Evolutionary conservation across 2,113 vertebrate genomes (phyloP).

Genomic region (Myotis lucifugus): DNA sequence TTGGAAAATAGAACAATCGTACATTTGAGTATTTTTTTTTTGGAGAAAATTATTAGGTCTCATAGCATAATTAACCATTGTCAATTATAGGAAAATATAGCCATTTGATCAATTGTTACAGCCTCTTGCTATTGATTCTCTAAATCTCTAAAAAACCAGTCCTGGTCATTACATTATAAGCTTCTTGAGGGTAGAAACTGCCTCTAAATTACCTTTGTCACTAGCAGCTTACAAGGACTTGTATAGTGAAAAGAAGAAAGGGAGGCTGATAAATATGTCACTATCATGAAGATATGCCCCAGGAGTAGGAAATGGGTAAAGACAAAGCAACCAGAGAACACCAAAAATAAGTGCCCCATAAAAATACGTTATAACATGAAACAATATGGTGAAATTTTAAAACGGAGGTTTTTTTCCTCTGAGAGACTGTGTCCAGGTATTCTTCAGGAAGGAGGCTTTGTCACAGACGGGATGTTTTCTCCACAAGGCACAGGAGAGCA

Average conservation of each 20-base stretch:
- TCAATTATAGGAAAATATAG: neutral
- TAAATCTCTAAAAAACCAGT: neutral
- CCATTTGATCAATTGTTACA: neutral
- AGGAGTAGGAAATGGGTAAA: neutral
- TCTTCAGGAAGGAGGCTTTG: neutral
- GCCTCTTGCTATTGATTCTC: neutral
- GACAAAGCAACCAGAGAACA: neutral
- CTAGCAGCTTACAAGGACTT: neutral
- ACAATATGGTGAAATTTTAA: neutral
- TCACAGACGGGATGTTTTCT: neutral
- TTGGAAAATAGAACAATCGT: neutral
- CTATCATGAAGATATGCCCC: neutral
- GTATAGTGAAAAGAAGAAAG: neutral
- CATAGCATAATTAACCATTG: neutral
- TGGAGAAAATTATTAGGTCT: neutral
- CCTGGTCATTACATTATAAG: neutral
- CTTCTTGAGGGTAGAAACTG: neutral
- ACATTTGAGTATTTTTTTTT: constrained; percentile 21
- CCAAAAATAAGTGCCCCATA: neutral
- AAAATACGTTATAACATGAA: neutral
- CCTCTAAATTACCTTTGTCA: neutral
- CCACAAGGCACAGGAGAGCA: neutral
- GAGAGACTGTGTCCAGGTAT: neutral
- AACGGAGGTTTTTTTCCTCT: neutral
- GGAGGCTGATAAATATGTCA: neutral